These are phyloP conservation scores for Lamprologus tigripictilis DNA, from an alignment of 2,113 vertebrate species.

Conservation along the genomic window DNA sequence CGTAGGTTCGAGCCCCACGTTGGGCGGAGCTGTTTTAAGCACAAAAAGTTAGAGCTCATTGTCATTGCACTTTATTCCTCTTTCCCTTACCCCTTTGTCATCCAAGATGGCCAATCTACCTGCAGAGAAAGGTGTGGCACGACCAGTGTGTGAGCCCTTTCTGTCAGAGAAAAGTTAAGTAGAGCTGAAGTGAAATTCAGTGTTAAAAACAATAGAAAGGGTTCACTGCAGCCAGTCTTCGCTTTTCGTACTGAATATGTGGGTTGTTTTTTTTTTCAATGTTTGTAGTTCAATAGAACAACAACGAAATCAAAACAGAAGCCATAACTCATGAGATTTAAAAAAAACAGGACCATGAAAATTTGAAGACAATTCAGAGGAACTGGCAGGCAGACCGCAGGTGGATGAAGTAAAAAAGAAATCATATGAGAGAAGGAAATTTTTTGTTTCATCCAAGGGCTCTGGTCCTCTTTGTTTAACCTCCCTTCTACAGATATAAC, in stretches of 20 bases:
- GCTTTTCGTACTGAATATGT: neutral
- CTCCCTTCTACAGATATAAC: neutral
- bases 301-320: neutral
- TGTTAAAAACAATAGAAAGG: neutral
- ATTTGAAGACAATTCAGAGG: neutral
- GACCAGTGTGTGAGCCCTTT: neutral
- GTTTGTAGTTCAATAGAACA: neutral
- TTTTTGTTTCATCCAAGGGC: neutral
- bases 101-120: neutral
- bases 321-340: neutral
- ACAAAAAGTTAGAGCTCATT: neutral
- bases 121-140: neutral
- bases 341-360: neutral
- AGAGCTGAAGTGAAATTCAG: neutral
- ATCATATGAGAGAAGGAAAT: neutral
- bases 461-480: neutral
- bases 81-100: neutral
- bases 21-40: neutral
- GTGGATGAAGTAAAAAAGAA: neutral
- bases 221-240: fast-evolving
- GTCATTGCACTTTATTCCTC: fast-evolving
- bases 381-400: neutral
- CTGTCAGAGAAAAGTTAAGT: neutral
- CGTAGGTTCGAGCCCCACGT: neutral
- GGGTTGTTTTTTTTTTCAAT: neutral